Percentiles rank a stretch among this genome's conserved stretches.
phyloP scores from a whole-genome alignment of 2,113 vertebrate genomes.

The Sorex araneus region DNA sequence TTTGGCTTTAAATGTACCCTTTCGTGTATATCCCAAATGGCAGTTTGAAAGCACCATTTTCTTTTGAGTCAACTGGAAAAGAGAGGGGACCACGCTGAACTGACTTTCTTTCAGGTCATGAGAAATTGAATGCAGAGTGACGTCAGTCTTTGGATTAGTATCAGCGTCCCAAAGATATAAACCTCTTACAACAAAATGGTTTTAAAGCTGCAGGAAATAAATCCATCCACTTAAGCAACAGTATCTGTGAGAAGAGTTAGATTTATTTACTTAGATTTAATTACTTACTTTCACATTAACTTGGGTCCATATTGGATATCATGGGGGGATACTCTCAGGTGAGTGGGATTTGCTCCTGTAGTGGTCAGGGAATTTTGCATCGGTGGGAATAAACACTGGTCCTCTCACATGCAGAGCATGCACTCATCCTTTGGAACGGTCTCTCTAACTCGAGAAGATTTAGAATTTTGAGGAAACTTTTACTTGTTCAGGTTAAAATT shows the following conservation, averaged over 20 bases:
- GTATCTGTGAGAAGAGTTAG: constrained; percentile 10
- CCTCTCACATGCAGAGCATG: no score
- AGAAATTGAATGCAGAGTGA: constrained; percentile 48
- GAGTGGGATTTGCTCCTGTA: no score
- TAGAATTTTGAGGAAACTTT: not conserved
- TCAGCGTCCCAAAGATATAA: constrained; percentile 44
- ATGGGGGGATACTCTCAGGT: no score
- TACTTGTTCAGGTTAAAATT: constrained; percentile 25
- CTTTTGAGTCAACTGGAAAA: constrained; percentile 15
- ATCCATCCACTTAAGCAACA: not conserved
- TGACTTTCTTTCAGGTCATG: constrained; percentile 54
- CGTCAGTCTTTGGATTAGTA: not conserved
- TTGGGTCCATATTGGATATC: no score
- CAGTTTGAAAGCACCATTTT: constrained; percentile 13
- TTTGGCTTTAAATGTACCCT: constrained; percentile 3
- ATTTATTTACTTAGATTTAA: constrained; percentile 9
- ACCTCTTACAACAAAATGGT: not conserved
- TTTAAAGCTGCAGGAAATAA: constrained; percentile 57
- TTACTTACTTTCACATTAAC: no score
- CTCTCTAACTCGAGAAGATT: no score
- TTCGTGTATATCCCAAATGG: constrained; percentile 35
- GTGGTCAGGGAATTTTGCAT: no score
- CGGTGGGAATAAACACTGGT: no score
- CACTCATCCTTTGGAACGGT: no score
- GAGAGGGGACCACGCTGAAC: constrained; percentile 1